Conservation (phyloP, 92 coral and sea anemone genomes). For the Porites divaricata region DNA sequence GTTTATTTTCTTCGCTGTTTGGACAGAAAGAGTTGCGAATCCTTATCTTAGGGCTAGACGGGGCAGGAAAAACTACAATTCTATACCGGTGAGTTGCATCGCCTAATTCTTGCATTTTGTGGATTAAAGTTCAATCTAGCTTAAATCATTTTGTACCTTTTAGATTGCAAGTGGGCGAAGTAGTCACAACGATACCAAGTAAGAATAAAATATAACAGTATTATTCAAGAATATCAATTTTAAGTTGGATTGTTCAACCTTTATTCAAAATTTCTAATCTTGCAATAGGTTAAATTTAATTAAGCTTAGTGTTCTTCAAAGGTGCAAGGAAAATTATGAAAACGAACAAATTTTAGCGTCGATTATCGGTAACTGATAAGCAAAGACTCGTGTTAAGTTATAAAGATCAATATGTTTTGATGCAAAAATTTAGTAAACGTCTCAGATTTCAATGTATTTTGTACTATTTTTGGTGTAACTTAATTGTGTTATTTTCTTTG, state of each 20-base stretch:
- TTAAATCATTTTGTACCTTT: background rate
- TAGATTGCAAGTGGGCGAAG: conserved; percentile 99
- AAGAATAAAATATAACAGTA: conserved; percentile 17
- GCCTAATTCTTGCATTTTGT: background rate
- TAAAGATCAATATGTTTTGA: too few species aligned
- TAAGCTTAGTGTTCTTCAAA: too few species aligned
- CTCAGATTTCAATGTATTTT: too few species aligned
- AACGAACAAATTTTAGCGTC: too few species aligned
- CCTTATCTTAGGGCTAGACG: conserved; percentile 93
- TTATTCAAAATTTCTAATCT: too few species aligned
- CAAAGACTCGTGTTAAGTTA: too few species aligned
- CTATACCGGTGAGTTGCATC: conserved; percentile 74
- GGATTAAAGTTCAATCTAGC: background rate
- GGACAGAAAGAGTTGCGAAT: conserved; percentile 97
- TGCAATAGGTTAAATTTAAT: too few species aligned
- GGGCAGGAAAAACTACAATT: conserved; percentile 97
- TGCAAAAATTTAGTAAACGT: too few species aligned
- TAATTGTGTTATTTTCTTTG: background rate
- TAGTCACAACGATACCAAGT: conserved; percentile 99
- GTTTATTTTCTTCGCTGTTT: conserved; percentile 91
- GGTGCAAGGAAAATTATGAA: too few species aligned
- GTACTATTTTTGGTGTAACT: background rate
- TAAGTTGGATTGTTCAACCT: too few species aligned
- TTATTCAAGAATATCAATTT: background rate
- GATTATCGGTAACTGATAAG: too few species aligned